Evolutionary conservation across 1,140 invertebrate genomes (phyloP), one percentile per base, ranked within the genome.

Genomic region (Drosophila bocki): DNA sequence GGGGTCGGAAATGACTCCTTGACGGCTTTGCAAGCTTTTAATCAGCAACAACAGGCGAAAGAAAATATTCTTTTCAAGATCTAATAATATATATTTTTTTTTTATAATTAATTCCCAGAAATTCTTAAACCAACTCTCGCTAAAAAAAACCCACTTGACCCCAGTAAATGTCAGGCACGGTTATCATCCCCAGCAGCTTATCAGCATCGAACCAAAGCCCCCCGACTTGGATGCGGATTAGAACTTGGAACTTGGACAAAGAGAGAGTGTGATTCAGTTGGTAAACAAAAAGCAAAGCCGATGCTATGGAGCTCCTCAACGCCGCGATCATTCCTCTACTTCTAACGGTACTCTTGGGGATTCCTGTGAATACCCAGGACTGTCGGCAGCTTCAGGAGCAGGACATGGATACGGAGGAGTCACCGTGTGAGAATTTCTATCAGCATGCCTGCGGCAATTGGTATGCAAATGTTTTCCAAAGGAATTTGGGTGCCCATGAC

Each of bases 371-470:
- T 5, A 6, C n/a, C 8, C 17, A 47, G 35, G 65, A 78, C 1
- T 71, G 76, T 9, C 54, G 32, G 15, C 58, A 29, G 39, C 35
- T 53, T n/a, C 48, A 51, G 32, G 64, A 67, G 5, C 50, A 68
- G 3, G 61, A 84, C 3, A 64, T 83, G 69, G 90, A 91, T 26
- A 1, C 17, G 0, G 42, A 17, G 9, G 67, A 65, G 22, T 3
- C 50, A 22, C 64, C 87, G 3, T 92, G 91, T 7, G 69, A 82
- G 17, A 80, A 92, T 13, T 92, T 92, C 32, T 69, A 83, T 17
- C 71, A 88, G 11, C 41, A 92, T 51, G 91, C 84, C n/a, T 92
- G 91, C 29, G 91, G 91, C 26, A 84, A 92, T 47, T 92, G 91
- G 91, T 60, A 78, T 42, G 76, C 67, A 0, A 50, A 45, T 17